These are phyloP conservation scores for Periplaneta americana DNA, from an alignment of 1,140 invertebrate genomes.

Conservation along the genomic window DNA sequence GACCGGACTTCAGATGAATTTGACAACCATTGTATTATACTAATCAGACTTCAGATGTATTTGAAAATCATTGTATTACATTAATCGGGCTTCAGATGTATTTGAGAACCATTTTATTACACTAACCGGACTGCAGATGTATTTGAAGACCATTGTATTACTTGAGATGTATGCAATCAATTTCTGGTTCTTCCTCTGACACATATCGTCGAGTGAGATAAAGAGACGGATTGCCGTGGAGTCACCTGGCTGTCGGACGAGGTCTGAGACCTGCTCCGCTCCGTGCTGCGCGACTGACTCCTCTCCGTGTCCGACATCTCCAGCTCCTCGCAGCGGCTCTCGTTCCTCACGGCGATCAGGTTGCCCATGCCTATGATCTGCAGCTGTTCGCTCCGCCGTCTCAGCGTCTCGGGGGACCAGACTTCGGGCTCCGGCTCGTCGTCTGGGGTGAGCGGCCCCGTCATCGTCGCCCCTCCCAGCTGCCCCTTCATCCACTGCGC, in stretches of 20 bases:
- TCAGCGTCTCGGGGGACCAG: conserved; percentile 62
- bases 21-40: too few species aligned
- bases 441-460: conserved; percentile 39
- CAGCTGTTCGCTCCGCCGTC: conserved; percentile 58
- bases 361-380: conserved; percentile 47
- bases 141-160: too few species aligned
- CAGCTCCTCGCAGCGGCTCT: conserved; percentile 35
- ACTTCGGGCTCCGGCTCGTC: conserved; percentile 49
- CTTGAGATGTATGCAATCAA: too few species aligned
- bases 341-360: conserved; percentile 31
- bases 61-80: too few species aligned
- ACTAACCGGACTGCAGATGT: too few species aligned
- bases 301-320: conserved; percentile 52
- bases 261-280: conserved; percentile 37
- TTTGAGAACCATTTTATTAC: too few species aligned
- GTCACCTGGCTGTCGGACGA: conserved; percentile 68
- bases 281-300: conserved; percentile 27
- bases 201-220: too few species aligned
- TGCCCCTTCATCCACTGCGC: conserved; percentile 67
- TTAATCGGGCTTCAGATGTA: too few species aligned
- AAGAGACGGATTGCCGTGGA: too few species aligned
- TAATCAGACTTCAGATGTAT: too few species aligned
- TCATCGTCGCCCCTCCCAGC: conserved; percentile 37
- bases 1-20: too few species aligned
- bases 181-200: too few species aligned